Evolutionary conservation across 2,113 vertebrate genomes (phyloP), one percentile per base, ranked within the genome.

Genomic region (Odobenus rosmarus): DNA sequence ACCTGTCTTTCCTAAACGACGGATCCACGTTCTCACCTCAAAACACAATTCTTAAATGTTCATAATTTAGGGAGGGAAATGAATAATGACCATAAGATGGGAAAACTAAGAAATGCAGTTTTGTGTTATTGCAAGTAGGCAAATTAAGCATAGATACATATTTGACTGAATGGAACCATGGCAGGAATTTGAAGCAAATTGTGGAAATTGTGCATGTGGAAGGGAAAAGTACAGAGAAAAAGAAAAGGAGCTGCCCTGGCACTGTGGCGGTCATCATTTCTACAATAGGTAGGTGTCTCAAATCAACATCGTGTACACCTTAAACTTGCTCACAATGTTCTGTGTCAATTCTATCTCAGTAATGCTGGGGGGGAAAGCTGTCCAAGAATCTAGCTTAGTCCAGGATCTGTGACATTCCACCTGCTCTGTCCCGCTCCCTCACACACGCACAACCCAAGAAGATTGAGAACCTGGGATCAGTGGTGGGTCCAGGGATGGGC

Each of bases 131-230:
- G 80, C 86, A 93, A 62, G 49, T n/a, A 14, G n/a, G 19, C 61
- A 80, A 89, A 81, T 39, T 76, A 87, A 82, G 61, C 53, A 59
- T 36, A 71, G 77, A 46, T 82, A 90, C 86, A 82, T 71, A 69
- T 71, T 90, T 77, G 85, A 88, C 36, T 77, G 31, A 24, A 86
- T 21, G 11, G 28, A 87, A 46, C 46, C 39, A 31, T 42, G 74
- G n/a, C 28, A 93, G 39, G 76, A 90, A 93, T 62, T 86, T 86
- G 69, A 95, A 76, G 24, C 36, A 74, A 80, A 81, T 26, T 31
- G 10, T 89, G 59, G 49, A 79, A 89, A 85, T 19, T 36, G 15
- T 53, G 24, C 26, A 36, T 36, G 16, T 51, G 15, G 85, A 57
- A 93, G 26, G 67, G 31, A 85, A 84, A 97, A 46, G 46, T 28